Evolutionary conservation across 2,113 vertebrate species (phyloP).

Genomic region (Microcebus jonahi): DNA sequence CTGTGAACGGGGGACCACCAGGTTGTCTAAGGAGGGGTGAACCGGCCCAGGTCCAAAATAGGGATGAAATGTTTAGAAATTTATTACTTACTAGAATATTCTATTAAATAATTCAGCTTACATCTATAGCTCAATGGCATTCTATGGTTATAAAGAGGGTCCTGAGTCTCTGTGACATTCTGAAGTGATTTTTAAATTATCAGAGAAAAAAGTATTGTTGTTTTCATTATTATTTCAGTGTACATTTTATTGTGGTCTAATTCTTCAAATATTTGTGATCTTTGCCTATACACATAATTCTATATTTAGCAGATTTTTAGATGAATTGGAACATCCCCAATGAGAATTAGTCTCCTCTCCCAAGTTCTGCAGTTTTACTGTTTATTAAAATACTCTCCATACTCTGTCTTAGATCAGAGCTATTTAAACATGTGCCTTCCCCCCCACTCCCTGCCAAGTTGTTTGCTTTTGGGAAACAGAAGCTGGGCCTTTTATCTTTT

Average conservation of each 20-base stretch:
- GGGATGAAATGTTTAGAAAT: background rate
- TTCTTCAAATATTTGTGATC: background rate
- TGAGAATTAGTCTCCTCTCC: background rate
- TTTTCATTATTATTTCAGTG: background rate
- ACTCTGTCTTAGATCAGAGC: background rate
- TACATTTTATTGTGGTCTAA: background rate
- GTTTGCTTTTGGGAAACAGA: slow-evolving; percentile 31
- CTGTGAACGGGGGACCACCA: too few relatives aligned
- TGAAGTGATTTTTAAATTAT: background rate
- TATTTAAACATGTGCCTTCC: background rate
- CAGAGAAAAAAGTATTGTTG: background rate
- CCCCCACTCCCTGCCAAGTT: background rate
- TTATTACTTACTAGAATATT: background rate
- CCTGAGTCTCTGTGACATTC: background rate
- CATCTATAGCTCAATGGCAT: background rate
- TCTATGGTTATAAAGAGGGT: background rate
- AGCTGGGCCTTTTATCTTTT: background rate
- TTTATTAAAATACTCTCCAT: slow-evolving; percentile 19
- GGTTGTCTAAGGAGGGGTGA: too few relatives aligned
- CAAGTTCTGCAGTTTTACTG: background rate
- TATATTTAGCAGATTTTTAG: background rate
- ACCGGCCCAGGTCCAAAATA: background rate
- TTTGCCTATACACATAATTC: background rate
- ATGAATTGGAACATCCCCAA: background rate
- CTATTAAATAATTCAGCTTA: background rate